Evolutionary conservation across 2,113 vertebrate species (phyloP).

Genomic region (Malurus elegans): DNA sequence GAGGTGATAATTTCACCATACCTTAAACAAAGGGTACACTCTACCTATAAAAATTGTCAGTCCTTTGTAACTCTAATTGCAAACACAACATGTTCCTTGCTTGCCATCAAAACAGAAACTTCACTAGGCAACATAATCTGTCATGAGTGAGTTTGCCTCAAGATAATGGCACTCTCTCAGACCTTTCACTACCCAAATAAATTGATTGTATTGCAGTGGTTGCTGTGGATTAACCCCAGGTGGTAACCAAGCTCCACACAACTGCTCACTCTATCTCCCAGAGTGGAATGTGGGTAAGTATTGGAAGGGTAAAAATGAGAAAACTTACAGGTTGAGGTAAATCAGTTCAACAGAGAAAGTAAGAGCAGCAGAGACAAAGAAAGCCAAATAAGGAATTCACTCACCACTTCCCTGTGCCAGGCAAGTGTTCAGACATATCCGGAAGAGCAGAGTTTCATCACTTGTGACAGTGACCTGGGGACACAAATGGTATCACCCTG

Average conservation of each 20-base stretch:
- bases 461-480: fast-evolving
- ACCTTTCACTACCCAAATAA: background rate
- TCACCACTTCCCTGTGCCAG: background rate
- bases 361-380: background rate
- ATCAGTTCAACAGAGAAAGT: background rate
- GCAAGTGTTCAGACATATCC: background rate
- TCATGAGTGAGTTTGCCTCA: background rate
- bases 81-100: background rate
- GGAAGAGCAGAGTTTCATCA: background rate
- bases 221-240: background rate
- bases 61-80: background rate
- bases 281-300: fast-evolving
- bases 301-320: background rate
- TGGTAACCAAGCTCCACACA: background rate
- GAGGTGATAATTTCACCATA: background rate
- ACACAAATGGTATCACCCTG: background rate
- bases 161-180: background rate
- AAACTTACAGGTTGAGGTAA: background rate
- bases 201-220: background rate
- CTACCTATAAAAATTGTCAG: background rate
- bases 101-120: background rate
- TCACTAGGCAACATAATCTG: background rate
- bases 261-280: background rate
- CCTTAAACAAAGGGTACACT: background rate
- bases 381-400: background rate